phyloP scores from a whole-genome alignment of 2,888 invertebrate species.

The Cheilosia soror region DNA sequence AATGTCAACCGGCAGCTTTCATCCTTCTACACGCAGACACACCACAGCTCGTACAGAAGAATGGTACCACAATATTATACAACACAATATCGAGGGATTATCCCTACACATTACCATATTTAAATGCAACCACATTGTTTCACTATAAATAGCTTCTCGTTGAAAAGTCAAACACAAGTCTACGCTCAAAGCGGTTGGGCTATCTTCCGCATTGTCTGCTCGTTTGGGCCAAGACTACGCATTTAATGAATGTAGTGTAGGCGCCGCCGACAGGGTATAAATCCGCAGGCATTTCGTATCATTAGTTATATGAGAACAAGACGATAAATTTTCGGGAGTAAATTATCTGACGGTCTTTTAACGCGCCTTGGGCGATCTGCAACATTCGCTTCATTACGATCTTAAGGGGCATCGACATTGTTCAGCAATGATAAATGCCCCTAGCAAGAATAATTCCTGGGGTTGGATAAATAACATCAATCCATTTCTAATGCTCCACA shows the following conservation, averaged over 20 bases:
- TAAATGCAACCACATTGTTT: slow-evolving; percentile 52
- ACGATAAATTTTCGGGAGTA: background rate
- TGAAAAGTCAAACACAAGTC: background rate
- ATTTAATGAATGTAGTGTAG: slow-evolving; percentile 29
- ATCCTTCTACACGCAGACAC: background rate
- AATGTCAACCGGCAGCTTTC: slow-evolving; percentile 24
- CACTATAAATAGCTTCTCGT: background rate
- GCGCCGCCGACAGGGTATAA: background rate
- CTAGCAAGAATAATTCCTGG: slow-evolving; percentile 23
- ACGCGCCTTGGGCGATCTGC: slow-evolving; percentile 2
- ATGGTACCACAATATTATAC: slow-evolving; percentile 35
- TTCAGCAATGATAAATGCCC: slow-evolving; percentile 1
- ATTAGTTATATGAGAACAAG: background rate
- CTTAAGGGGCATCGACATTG: background rate
- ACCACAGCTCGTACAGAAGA: background rate
- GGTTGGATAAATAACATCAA: slow-evolving; percentile 22
- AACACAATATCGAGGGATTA: slow-evolving; percentile 49
- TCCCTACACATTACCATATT: slow-evolving; percentile 58
- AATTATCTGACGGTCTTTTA: background rate
- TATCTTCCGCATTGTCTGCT: slow-evolving; percentile 25
- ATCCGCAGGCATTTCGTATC: background rate
- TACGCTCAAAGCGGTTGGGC: background rate
- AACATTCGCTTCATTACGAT: slow-evolving; percentile 10
- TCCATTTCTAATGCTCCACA: background rate
- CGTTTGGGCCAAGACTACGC: slow-evolving; percentile 20